These are phyloP conservation scores for Platycheirus albimanus DNA, from an alignment of 2,888 invertebrate species.

Conservation along the genomic window DNA sequence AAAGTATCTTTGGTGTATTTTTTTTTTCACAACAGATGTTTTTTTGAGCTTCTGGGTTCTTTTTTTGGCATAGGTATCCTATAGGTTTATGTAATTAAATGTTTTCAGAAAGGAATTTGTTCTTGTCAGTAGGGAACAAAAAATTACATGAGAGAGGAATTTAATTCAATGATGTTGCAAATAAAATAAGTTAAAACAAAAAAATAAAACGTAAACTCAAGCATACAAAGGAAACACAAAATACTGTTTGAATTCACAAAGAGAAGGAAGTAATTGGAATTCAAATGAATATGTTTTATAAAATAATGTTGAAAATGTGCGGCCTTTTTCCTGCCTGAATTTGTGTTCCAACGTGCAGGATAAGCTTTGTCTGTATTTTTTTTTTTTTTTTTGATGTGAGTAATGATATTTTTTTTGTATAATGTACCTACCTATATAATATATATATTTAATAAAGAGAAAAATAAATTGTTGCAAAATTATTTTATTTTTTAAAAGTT, in stretches of 20 bases:
- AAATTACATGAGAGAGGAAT: conserved; percentile 12
- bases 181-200: conserved; percentile 8
- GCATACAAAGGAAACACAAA: background rate
- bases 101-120: conserved; percentile 52
- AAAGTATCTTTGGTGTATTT: conserved; percentile 37
- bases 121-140: conserved; percentile 21
- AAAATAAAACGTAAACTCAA: background rate
- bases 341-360: too few species aligned
- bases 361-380: too few species aligned
- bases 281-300: conserved; percentile 46
- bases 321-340: conserved; percentile 1
- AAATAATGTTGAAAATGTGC: conserved; percentile 7
- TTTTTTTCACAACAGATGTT: conserved; percentile 50
- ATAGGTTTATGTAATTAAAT: conserved; percentile 55
- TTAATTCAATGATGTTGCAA: conserved; percentile 51
- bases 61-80: background rate
- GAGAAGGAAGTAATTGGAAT: conserved; percentile 54
- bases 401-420: conserved; percentile 5
- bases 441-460: too few species aligned
- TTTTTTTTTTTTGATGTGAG: conserved; percentile 5
- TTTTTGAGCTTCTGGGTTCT: conserved; percentile 16
- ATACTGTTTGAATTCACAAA: conserved; percentile 27
- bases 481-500: too few species aligned
- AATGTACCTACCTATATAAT: too few species aligned
- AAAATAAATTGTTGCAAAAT: too few species aligned